Conservation (phyloP, 2,888 invertebrate species). For the Eristalinus aeneus region DNA sequence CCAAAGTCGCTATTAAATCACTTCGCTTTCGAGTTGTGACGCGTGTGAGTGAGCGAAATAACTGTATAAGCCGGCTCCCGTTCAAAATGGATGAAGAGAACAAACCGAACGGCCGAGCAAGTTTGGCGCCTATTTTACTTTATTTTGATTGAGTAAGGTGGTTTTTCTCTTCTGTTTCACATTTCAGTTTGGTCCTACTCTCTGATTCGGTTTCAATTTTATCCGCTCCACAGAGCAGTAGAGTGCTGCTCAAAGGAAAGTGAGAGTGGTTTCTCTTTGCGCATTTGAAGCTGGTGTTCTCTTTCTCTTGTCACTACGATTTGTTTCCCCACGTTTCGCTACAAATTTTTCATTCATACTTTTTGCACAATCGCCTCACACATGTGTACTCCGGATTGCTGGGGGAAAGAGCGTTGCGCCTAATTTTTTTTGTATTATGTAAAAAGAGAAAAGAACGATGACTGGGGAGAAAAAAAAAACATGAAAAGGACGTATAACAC, state of each 20-base stretch:
- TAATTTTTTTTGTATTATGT: not conserved
- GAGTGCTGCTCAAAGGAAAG: conserved; percentile 50
- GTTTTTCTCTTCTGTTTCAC: conserved; percentile 34
- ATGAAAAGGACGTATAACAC: conserved; percentile 37
- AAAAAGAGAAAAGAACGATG: conserved; percentile 11
- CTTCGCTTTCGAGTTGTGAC: not conserved
- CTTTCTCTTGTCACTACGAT: conserved; percentile 7
- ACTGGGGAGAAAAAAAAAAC: conserved; percentile 1
- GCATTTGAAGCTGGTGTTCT: conserved; percentile 8
- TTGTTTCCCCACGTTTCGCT: conserved; percentile 49
- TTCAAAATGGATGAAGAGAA: not conserved
- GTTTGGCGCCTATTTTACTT: conserved; percentile 55
- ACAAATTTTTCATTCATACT: conserved; percentile 70
- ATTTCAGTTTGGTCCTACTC: conserved; percentile 9
- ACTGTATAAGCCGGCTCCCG: not conserved
- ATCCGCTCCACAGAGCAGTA: not conserved
- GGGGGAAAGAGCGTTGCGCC: conserved; percentile 5
- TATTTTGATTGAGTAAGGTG: conserved; percentile 6
- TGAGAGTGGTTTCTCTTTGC: conserved; percentile 59
- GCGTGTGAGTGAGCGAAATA: conserved; percentile 30
- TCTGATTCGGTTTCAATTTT: not conserved
- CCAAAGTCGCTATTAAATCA: conserved; percentile 16
- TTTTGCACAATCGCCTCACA: conserved; percentile 52
- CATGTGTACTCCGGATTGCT: not conserved
- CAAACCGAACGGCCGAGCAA: conserved; percentile 8